These are phyloP conservation scores for Diplodus puntazzo DNA, from an alignment of 2,797 vertebrate genomes.

Conservation along the genomic window DNA sequence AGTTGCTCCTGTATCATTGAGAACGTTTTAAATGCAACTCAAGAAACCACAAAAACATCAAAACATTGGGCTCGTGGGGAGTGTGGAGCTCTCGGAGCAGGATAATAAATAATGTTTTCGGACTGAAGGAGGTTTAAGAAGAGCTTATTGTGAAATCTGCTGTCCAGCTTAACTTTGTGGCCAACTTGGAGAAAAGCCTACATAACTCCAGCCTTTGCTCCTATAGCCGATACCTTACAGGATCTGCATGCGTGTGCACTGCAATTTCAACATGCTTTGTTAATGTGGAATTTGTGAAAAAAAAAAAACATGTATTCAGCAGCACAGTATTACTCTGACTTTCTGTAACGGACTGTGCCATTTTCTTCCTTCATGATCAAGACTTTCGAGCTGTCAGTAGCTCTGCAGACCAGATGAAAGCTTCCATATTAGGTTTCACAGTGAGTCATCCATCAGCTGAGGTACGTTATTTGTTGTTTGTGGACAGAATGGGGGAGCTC, in stretches of 20 bases:
- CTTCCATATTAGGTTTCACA: conserved; percentile 54
- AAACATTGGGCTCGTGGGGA: neutral
- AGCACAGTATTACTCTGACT: conserved; percentile 1
- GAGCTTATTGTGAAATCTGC: conserved; percentile 25
- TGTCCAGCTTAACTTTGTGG: conserved; percentile 30
- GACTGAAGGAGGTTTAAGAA: conserved; percentile 50
- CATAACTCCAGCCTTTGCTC: conserved; percentile 15
- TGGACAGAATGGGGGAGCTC: conserved; percentile 40
- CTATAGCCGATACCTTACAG: neutral
- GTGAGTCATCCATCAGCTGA: conserved; percentile 61
- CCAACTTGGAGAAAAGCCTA: conserved; percentile 28
- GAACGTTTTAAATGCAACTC: conserved; percentile 19
- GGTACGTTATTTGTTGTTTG: conserved; percentile 69
- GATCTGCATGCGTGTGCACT: neutral
- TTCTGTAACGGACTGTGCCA: neutral
- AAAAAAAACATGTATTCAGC: neutral
- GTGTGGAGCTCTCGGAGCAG: conserved; percentile 6
- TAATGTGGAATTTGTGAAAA: conserved; percentile 6
- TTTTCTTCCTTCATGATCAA: conserved; percentile 10
- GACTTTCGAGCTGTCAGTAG: conserved; percentile 44
- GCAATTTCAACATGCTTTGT: neutral
- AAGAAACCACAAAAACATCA: conserved; percentile 12
- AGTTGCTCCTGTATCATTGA: conserved; percentile 16
- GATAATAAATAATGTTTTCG: conserved; percentile 50
- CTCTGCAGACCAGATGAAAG: conserved; percentile 57